Percentiles rank a stretch among this genome's conserved stretches.
Evolutionary conservation across 2,797 vertebrate genomes (phyloP).

Genomic region (Siniperca scherzeri): DNA sequence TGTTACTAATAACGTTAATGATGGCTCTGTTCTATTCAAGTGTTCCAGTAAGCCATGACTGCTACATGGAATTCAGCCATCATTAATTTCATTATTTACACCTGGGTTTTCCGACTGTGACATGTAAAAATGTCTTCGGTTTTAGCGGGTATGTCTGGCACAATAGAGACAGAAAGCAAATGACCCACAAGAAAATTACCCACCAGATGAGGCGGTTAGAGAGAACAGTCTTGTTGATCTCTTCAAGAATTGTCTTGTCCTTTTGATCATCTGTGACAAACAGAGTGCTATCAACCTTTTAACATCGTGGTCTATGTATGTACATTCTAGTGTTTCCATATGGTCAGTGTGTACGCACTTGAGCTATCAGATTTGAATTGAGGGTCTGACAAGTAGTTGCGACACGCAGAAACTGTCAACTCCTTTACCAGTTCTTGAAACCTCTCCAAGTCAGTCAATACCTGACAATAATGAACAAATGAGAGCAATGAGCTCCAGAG

Average conservation of each 20-base stretch:
- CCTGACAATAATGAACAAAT: slow-evolving; percentile 74
- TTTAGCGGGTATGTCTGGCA: not conserved
- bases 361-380: slow-evolving; percentile 73
- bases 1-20: not conserved
- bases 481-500: not conserved
- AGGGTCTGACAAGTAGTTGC: slow-evolving; percentile 76
- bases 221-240: slow-evolving; percentile 81
- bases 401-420: slow-evolving; percentile 84
- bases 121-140: not conserved
- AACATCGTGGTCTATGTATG: not conserved
- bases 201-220: slow-evolving; percentile 87
- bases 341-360: slow-evolving; percentile 29
- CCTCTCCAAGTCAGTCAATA: slow-evolving; percentile 76
- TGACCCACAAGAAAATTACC: slow-evolving; percentile 59
- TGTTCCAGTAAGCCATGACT: not conserved
- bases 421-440: slow-evolving; percentile 89
- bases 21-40: not conserved
- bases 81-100: slow-evolving; percentile 2
- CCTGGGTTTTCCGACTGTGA: not conserved
- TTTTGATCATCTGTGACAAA: slow-evolving; percentile 60
- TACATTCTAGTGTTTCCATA: not conserved
- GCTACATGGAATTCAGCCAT: not conserved
- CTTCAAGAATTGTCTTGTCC: slow-evolving; percentile 77
- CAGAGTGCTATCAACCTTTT: not conserved
- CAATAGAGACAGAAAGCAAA: slow-evolving; percentile 1